Base-by-base conservation (phyloP, 64 coral and sea anemone species). In the Pachyseris speciosa region DNA sequence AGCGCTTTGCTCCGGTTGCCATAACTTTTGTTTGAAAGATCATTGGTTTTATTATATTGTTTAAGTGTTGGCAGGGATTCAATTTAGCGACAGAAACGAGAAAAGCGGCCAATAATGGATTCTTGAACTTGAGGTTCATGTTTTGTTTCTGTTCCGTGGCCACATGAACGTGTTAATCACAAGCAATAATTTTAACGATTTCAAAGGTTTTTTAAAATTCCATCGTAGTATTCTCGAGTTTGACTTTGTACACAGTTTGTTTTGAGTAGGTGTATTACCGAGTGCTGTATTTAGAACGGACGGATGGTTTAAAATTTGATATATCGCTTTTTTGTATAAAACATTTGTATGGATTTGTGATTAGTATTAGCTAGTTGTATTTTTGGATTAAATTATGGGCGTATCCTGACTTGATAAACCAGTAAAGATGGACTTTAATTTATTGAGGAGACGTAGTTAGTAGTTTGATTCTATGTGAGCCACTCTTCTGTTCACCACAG, bases 321-420 rank as follows among this genome's bases (percentile, higher is more conserved):
- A 40, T 72, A n/a, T 9, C 3, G 20, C 16, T 13, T 72, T 20
- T 42, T 72, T 72, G 69, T 72, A 40, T 4, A 72, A 10, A 31
- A 69, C 6, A 69, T 29, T 9, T 19, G 12, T 16, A 26, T 13
- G 43, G 10, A 28, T 26, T 48, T 49, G 43, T 45, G 43, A 45
- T 49, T 48, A 28, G 22, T 49, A 76, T 15, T 73, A 10, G 37
- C 37, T 24, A 25, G 37, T 76, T 31, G 69, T 72, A 42, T 76
- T 76, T 76, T 76, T 74, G 42, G 42, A 76, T 76, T 27, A 76
- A 76, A 50, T 76, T 29, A 76, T 76, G 25, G 73, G 10, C 24
- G 24, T 6, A 45, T 29, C 9, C 28, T 27, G 15, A 76, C 15
- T 76, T 76, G 26, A 32, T 17, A 15, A 29, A 76, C 27, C 9